These are phyloP conservation scores for Hypsibius dujardini DNA, from an alignment of 1,140 invertebrate genomes.

Conservation along the genomic window DNA sequence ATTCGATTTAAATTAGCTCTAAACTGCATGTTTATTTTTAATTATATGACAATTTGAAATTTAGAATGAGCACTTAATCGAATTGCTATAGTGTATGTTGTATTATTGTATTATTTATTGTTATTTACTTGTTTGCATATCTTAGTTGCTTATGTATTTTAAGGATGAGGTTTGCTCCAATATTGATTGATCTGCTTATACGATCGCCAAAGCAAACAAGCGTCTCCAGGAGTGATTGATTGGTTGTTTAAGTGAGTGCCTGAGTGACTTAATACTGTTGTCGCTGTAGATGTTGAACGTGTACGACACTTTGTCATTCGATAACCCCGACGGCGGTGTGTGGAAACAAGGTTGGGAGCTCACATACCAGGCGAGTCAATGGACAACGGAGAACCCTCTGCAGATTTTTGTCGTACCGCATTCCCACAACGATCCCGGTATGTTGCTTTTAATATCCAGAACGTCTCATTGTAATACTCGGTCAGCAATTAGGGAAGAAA, in stretches of 20 bases:
- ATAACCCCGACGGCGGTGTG: slow-evolving; percentile 82
- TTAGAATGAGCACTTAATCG: not conserved
- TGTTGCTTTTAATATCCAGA: not conserved
- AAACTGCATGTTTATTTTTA: no score
- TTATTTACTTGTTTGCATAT: no score
- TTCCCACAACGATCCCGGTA: slow-evolving; percentile 88
- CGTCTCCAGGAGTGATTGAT: not conserved
- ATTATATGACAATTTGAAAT: not conserved
- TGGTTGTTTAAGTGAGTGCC: not conserved
- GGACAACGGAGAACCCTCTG: slow-evolving; percentile 58
- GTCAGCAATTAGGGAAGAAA: no score
- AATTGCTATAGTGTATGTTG: no score
- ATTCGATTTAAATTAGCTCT: not conserved
- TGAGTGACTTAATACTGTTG: not conserved
- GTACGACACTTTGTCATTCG: slow-evolving; percentile 70
- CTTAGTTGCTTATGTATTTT: no score
- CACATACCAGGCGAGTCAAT: slow-evolving; percentile 54
- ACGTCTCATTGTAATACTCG: no score
- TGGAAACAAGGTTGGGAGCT: slow-evolving; percentile 98
- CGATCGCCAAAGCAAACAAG: no score
- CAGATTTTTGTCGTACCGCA: slow-evolving; percentile 88
- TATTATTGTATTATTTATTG: no score
- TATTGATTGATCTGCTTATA: no score
- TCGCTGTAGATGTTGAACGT: slow-evolving; percentile 59
- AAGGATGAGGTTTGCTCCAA: no score